Evolutionary conservation across 2,113 vertebrate genomes (phyloP), one percentile per base, ranked within the genome.

Genomic region (Coregonus clupeaformis): DNA sequence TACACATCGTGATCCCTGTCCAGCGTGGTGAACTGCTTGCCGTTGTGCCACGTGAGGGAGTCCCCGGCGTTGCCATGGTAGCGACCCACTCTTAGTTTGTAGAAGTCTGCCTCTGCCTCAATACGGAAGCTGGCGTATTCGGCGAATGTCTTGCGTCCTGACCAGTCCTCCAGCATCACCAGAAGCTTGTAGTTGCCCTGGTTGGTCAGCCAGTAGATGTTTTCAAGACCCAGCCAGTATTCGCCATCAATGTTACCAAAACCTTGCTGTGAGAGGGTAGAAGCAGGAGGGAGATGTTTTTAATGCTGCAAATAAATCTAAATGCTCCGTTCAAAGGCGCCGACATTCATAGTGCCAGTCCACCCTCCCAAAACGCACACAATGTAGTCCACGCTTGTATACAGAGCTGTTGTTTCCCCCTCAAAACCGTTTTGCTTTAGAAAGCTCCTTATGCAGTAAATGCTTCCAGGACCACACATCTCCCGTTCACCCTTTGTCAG

Each of bases 171-270:
- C 92, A 96, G 93, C 68, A 93, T 95, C 82, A 95, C 90, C 12
- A 96, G 88, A 76, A 96, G 85, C 85, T 96, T 96, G 85, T 96
- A 95, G 86, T 95, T 96, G 81, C 88, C 94, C 89, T 96, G 94
- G 81, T 94, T 95, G 3, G 95, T 96, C 85, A 96, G 82, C 94
- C 92, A 95, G 57, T 96, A 95, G 83, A 96, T 95, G 73, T 96
- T 95, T 87, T 96, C 95, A 81, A 96, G 84, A 71, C 95, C 95
- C 0, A 96, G 90, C 95, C 95, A 96, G 11, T 96, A 95, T 75
- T 96, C 95, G 5, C 95, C 95, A 3, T 95, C 95, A 6, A 96
- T 95, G 79, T 95, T 95, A 69, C 95, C 95, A 74, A 96, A 96
- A 57, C 95, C 95, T 95, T 95, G 94, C 95, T 96, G 83, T 47